Evolutionary conservation across 1,140 invertebrate genomes (phyloP).

Genomic region (Limonius californicus): DNA sequence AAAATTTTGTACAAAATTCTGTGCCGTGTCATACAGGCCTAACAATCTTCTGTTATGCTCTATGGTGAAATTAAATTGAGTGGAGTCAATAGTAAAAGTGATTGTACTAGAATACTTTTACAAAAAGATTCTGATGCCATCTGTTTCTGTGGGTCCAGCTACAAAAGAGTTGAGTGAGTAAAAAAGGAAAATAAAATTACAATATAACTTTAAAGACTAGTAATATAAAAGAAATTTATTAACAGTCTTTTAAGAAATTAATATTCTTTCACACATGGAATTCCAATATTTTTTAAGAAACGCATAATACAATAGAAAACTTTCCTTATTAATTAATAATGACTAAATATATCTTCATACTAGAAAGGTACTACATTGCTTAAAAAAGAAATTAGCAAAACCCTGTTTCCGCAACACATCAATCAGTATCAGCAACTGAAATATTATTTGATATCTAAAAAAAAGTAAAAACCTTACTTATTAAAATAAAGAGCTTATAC

Average conservation of each 20-base stretch:
- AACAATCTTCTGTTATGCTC: no score
- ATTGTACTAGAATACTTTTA: no score
- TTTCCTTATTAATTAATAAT: slow-evolving; percentile 2
- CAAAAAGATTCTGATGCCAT: no score
- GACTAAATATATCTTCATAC: slow-evolving; percentile 5
- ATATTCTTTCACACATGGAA: slow-evolving; percentile 10
- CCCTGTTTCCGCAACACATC: slow-evolving; percentile 7
- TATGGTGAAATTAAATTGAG: no score
- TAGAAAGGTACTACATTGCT: not conserved
- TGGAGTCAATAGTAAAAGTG: no score
- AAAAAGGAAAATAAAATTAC: no score
- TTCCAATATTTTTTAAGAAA: slow-evolving; percentile 16
- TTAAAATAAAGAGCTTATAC: slow-evolving; percentile 1
- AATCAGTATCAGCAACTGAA: slow-evolving; percentile 4
- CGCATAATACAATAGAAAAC: slow-evolving; percentile 9
- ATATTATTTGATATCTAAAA: not conserved
- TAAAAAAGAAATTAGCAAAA: slow-evolving; percentile 2
- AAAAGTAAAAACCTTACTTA: not conserved
- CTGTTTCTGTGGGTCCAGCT: no score
- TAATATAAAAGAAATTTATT: slow-evolving; percentile 24
- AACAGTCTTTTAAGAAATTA: slow-evolving; percentile 23
- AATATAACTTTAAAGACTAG: not conserved
- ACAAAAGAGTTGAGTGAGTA: no score
- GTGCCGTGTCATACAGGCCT: no score
- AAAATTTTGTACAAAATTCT: no score